Conservation (phyloP, 2,888 invertebrate species). For the Bhutanitis thaidina region DNA sequence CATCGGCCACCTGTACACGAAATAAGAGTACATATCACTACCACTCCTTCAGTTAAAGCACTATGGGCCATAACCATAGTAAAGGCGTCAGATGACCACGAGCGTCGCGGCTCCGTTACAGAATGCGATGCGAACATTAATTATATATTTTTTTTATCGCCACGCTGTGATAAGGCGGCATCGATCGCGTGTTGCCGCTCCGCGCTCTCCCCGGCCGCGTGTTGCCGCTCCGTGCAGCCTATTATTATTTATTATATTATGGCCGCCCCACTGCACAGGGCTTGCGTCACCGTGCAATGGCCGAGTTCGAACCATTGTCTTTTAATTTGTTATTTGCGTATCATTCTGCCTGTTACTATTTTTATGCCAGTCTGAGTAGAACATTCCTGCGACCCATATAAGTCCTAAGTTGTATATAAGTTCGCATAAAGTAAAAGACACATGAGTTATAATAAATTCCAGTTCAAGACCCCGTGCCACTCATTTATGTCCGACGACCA, state of each 20-base stretch:
- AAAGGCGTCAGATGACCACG: background rate
- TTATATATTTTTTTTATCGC: background rate
- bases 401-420: too few species aligned
- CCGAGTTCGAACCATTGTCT: conserved; percentile 14
- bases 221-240: conserved; percentile 22
- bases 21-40: too few species aligned
- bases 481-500: too few species aligned
- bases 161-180: conserved; percentile 19
- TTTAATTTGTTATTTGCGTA: background rate
- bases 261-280: conserved; percentile 18
- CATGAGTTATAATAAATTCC: too few species aligned
- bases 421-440: too few species aligned
- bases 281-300: conserved; percentile 26
- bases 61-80: background rate
- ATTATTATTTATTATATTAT: conserved; percentile 21
- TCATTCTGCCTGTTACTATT: background rate
- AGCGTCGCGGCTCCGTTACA: background rate
- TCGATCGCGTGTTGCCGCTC: conserved; percentile 30
- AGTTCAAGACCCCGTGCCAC: too few species aligned
- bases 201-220: conserved; percentile 11
- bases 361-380: too few species aligned
- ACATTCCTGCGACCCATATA: too few species aligned
- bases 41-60: background rate
- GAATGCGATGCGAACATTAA: conserved; percentile 1
- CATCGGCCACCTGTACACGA: too few species aligned